Evolutionary conservation across 2,888 invertebrate species (phyloP).

Genomic region (Bembecia ichneumoniformis): DNA sequence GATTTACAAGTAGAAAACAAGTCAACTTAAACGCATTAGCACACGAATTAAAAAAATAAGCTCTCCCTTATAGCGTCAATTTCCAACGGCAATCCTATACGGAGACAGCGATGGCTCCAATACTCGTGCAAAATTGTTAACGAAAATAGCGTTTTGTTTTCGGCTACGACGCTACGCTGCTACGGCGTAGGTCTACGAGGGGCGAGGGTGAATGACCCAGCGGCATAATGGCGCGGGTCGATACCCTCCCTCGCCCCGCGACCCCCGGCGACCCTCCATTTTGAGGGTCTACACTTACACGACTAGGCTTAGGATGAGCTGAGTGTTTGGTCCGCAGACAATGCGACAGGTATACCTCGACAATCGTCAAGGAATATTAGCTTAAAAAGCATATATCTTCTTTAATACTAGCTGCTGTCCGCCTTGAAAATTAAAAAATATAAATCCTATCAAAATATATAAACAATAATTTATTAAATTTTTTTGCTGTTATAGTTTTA

Average conservation of each 20-base stretch:
- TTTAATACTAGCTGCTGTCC: too few species aligned
- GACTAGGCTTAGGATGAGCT: not conserved
- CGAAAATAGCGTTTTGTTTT: slow-evolving; percentile 2
- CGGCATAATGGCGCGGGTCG: slow-evolving; percentile 52
- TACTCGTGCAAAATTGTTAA: too few species aligned
- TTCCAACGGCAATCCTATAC: not conserved
- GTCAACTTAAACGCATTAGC: too few species aligned
- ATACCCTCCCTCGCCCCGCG: slow-evolving; percentile 34
- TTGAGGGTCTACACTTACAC: not conserved
- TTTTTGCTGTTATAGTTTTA: too few species aligned
- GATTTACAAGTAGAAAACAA: too few species aligned
- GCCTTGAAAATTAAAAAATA: too few species aligned
- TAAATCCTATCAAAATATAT: too few species aligned
- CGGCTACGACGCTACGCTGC: slow-evolving; percentile 33
- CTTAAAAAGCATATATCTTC: too few species aligned
- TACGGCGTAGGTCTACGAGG: slow-evolving; percentile 26
- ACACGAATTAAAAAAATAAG: not conserved
- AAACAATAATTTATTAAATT: too few species aligned
- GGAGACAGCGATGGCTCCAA: not conserved
- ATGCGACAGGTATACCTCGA: too few species aligned
- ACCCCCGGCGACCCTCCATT: slow-evolving; percentile 10
- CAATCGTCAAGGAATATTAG: too few species aligned
- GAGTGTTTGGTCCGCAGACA: not conserved
- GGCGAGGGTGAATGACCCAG: slow-evolving; percentile 58
- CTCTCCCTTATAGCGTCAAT: not conserved